Evolutionary conservation across 2,797 vertebrate genomes (phyloP), one percentile per base, ranked within the genome.

Genomic region (Hippoglossus hippoglossus): DNA sequence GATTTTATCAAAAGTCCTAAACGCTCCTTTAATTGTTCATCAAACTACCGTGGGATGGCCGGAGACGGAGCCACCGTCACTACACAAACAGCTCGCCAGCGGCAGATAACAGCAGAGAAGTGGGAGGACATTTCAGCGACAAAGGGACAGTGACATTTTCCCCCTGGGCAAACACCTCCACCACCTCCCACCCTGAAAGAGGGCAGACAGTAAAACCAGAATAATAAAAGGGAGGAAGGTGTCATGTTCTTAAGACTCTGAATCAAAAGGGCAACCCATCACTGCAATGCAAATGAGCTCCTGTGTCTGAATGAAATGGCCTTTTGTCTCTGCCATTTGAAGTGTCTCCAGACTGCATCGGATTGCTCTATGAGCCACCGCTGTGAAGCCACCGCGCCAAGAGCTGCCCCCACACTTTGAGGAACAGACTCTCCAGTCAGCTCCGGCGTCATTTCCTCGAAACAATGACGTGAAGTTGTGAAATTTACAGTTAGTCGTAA

Each of bases 261-360:
- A 84, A 77, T 78, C 68, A 66, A 85, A 91, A 91, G 89, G 91
- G 79, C 79, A 86, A 75, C 57, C 56, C 67, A 62, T 73, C 73
- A 46, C 81, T 75, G 80, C 75, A 55, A 90, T 90, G 88, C 83
- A 88, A 91, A 91, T 87, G 58, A 84, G 83, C 60, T 31, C 59
- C 80, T 70, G 58, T 59, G 67, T 77, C 73, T 66, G 63, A 44
- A 58, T 73, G 63, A 87, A 91, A 78, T 25, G 61, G 61, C 70
- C 81, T 83, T 90, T 91, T 90, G 87, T 92, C 81, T 74, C 68
- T 57, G 44, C 46, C 63, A 47, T 71, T 53, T 75, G 22, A 77
- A 81, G 66, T 68, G 34, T 79, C 63, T 22, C 18, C 21, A 62
- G 71, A 68, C 68, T 61, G 49, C 44, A 47, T n/a, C 61, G 69